phyloP scores from a whole-genome alignment of 2,888 invertebrate genomes.

The Campopleginae sp. region DNA sequence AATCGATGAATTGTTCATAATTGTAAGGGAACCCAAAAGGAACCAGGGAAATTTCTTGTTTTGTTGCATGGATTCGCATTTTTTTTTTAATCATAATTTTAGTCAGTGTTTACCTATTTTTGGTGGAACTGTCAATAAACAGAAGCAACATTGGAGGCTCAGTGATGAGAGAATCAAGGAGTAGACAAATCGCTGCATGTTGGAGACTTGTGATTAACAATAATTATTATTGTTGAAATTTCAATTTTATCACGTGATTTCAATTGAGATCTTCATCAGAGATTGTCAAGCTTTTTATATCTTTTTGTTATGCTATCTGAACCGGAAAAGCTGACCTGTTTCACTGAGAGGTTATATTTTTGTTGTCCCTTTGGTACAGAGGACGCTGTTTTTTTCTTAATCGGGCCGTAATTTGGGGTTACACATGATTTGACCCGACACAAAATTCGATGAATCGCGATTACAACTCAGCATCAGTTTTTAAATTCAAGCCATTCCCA shows the following conservation, averaged over 20 bases:
- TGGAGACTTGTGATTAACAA: background rate
- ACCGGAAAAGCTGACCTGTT: background rate
- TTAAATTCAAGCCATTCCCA: background rate
- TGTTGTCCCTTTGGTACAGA: background rate
- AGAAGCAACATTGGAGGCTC: conserved; percentile 39
- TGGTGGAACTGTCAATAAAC: conserved; percentile 25
- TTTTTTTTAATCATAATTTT: background rate
- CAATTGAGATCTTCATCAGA: background rate
- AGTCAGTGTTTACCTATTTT: conserved; percentile 56
- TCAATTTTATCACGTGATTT: background rate
- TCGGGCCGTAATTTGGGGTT: background rate
- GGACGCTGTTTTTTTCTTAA: background rate
- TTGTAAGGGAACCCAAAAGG: no score
- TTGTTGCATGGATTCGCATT: background rate
- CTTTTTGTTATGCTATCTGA: background rate
- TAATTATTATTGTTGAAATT: background rate
- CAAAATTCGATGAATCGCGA: background rate
- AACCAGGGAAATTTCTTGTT: background rate
- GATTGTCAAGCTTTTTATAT: background rate
- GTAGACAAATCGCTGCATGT: conserved; percentile 30
- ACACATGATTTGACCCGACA: background rate
- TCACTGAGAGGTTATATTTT: background rate
- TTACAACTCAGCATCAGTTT: background rate
- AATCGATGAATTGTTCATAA: background rate
- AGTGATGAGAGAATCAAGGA: conserved; percentile 31